phyloP scores from a whole-genome alignment of 2,888 invertebrate genomes.

The Lasioglossum morio region DNA sequence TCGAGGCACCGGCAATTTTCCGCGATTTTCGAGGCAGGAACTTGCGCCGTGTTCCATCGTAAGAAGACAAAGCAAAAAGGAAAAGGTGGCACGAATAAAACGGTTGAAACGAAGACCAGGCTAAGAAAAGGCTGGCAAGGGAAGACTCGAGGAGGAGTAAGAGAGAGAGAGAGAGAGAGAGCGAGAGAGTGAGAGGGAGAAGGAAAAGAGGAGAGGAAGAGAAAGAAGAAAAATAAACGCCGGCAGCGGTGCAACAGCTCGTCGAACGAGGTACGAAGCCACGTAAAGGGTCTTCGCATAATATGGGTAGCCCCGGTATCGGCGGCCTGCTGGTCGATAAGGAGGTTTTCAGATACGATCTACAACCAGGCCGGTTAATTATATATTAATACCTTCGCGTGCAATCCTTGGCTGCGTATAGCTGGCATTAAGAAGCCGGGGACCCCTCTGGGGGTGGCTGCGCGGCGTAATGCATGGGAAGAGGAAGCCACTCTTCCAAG shows the following conservation, averaged over 20 bases:
- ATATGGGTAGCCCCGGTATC: conserved; percentile 73
- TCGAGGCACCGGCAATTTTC: conserved; percentile 36
- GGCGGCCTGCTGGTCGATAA: conserved; percentile 78
- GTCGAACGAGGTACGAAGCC: conserved; percentile 69
- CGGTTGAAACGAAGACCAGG: conserved; percentile 1
- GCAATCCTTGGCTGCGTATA: conserved; percentile 77
- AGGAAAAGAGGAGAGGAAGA: conserved; percentile 15
- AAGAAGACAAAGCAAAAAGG: neutral
- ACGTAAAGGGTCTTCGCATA: conserved; percentile 73
- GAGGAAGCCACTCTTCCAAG: conserved; percentile 47
- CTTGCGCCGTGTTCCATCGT: conserved; percentile 20
- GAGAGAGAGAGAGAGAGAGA: neutral
- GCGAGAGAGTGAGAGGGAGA: neutral
- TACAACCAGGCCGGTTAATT: conserved; percentile 82
- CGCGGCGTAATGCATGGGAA: conserved; percentile 55
- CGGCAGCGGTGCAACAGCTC: conserved; percentile 54
- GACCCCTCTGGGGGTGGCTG: conserved; percentile 60
- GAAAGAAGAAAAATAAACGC: conserved; percentile 43
- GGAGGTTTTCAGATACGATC: conserved; percentile 80
- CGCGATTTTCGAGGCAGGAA: conserved; percentile 45
- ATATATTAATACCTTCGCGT: conserved; percentile 83
- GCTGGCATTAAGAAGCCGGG: conserved; percentile 62
- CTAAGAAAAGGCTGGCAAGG: conserved; percentile 34
- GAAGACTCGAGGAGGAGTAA: conserved; percentile 1
- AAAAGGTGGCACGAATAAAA: conserved; percentile 11